Conservation (phyloP, 2,888 invertebrate species). For the Plutella xylostella region DNA sequence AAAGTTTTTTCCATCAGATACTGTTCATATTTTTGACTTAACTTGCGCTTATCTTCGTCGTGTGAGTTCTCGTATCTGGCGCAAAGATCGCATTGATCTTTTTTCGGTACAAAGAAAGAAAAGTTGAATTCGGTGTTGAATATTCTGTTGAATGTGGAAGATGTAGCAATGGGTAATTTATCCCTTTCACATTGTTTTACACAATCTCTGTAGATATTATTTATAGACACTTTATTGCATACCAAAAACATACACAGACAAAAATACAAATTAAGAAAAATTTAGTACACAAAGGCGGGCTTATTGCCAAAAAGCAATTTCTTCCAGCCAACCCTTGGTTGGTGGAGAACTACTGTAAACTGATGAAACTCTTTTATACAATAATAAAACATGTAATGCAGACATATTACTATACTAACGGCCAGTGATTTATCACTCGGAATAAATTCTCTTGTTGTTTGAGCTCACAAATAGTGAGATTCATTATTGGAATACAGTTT, state of each 20-base stretch:
- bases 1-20: slow-evolving; percentile 9
- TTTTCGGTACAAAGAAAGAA: slow-evolving; percentile 20
- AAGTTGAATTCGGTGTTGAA: slow-evolving; percentile 22
- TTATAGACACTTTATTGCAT: too few species aligned
- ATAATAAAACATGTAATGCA: too few species aligned
- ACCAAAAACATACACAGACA: too few species aligned
- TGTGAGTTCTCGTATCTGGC: slow-evolving; percentile 11
- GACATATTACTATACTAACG: too few species aligned
- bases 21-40: slow-evolving; percentile 5
- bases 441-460: slow-evolving; percentile 18
- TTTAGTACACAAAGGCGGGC: too few species aligned
- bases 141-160: slow-evolving; percentile 19
- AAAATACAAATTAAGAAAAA: too few species aligned
- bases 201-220: slow-evolving; percentile 20
- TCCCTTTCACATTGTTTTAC: slow-evolving; percentile 14
- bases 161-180: slow-evolving; percentile 11
- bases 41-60: slow-evolving; percentile 13
- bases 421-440: too few species aligned
- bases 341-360: too few species aligned
- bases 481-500: slow-evolving; percentile 15
- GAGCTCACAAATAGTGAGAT: slow-evolving; percentile 17
- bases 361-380: too few species aligned
- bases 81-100: slow-evolving; percentile 21
- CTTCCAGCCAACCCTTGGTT: too few species aligned
- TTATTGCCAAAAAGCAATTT: too few species aligned